These are phyloP conservation scores for Cerastis rubricosa DNA, from an alignment of 2,888 invertebrate genomes.

Conservation along the genomic window DNA sequence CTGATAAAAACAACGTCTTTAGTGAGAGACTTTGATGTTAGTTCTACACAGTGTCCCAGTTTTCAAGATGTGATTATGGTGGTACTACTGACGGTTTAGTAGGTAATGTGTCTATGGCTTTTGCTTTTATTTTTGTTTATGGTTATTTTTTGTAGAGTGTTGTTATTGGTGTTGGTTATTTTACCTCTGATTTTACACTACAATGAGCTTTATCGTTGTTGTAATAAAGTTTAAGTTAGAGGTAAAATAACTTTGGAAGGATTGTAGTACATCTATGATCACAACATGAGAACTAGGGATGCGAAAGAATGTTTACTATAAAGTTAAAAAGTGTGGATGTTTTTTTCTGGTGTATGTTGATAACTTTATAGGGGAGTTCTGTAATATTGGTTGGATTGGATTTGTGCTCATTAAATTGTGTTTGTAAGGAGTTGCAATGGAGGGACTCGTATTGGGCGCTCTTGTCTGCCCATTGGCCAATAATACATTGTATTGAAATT, in stretches of 20 bases:
- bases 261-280: conserved; percentile 9
- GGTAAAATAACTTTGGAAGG: neutral
- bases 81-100: conserved; percentile 23
- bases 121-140: conserved; percentile 14
- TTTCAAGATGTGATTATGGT: conserved; percentile 56
- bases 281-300: conserved; percentile 36
- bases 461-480: conserved; percentile 1
- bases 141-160: conserved; percentile 22
- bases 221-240: neutral
- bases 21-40: conserved; percentile 51
- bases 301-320: conserved; percentile 40
- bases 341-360: conserved; percentile 17
- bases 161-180: conserved; percentile 14
- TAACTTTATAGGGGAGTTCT: conserved; percentile 45
- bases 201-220: neutral
- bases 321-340: conserved; percentile 36
- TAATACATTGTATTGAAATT: neutral
- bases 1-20: conserved; percentile 69
- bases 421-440: conserved; percentile 13
- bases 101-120: conserved; percentile 26
- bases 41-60: conserved; percentile 33
- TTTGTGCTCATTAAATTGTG: conserved; percentile 42
- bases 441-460: neutral
- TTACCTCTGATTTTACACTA: neutral
- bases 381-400: conserved; percentile 24